Evolutionary conservation across 2,797 vertebrate species (phyloP).

Genomic region (Eulemur mongoz): DNA sequence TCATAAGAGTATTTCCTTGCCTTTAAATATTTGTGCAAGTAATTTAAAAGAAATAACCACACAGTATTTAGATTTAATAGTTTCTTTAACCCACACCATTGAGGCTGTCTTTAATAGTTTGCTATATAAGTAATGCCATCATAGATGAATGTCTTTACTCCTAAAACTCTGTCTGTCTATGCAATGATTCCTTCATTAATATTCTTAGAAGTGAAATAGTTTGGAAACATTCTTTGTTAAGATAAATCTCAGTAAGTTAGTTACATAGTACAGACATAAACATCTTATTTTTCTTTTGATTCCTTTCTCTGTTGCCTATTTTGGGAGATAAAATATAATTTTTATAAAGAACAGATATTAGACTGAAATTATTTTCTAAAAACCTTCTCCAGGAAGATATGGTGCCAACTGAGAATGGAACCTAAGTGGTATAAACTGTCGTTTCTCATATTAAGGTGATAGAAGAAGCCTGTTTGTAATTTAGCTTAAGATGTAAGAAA

Average conservation of each 20-base stretch:
- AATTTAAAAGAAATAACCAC: background rate
- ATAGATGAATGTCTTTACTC: background rate
- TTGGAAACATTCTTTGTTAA: background rate
- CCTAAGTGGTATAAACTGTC: background rate
- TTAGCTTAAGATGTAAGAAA: background rate
- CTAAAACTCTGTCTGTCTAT: background rate
- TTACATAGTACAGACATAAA: background rate
- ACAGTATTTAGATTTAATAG: background rate
- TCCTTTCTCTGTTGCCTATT: background rate
- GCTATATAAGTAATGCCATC: background rate
- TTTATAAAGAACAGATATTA: slow-evolving; percentile 20
- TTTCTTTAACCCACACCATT: background rate
- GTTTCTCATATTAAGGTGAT: background rate
- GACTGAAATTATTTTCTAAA: slow-evolving; percentile 1
- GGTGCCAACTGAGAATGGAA: background rate
- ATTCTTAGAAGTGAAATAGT: background rate
- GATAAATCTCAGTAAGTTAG: background rate
- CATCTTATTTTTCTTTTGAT: background rate
- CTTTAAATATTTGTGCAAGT: background rate
- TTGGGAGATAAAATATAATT: background rate
- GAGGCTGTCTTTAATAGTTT: background rate
- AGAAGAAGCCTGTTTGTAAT: slow-evolving; percentile 23
- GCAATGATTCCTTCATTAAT: background rate
- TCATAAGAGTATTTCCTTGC: background rate
- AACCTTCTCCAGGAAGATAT: background rate